phyloP scores from a whole-genome alignment of 2,888 invertebrate species.

The Philereme vetulata region DNA sequence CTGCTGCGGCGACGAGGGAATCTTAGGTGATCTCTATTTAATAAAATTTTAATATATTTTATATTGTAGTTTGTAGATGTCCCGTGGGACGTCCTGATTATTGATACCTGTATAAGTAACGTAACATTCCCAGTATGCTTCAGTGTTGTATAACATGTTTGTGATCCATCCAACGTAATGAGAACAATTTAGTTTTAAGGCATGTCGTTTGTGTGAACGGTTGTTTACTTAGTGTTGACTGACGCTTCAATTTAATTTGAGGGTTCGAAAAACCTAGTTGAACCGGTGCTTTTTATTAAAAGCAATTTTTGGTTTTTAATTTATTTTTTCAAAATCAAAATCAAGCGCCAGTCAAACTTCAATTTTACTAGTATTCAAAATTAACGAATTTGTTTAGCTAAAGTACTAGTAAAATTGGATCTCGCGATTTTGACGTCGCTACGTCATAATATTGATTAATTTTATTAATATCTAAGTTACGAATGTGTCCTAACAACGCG shows the following conservation, averaged over 20 bases:
- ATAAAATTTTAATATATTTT: conserved; percentile 76
- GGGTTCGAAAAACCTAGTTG: conserved; percentile 21
- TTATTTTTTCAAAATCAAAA: conserved; percentile 26
- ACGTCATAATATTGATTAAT: conserved; percentile 72
- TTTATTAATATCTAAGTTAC: conserved; percentile 66
- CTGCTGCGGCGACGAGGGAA: conserved; percentile 68
- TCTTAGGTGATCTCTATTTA: conserved; percentile 77
- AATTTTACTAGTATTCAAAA: conserved; percentile 63
- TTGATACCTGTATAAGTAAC: conserved; percentile 82
- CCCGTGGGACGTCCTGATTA: conserved; percentile 59
- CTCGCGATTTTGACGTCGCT: conserved; percentile 60
- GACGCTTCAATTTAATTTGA: conserved; percentile 46
- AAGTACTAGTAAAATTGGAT: conserved; percentile 63
- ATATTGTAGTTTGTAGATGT: conserved; percentile 57
- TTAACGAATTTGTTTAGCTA: conserved; percentile 36
- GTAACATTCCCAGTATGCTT: conserved; percentile 82
- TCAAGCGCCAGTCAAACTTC: conserved; percentile 61
- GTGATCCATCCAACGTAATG: conserved; percentile 80
- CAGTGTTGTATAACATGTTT: conserved; percentile 77
- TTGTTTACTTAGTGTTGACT: conserved; percentile 55
- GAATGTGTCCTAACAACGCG: conserved; percentile 70
- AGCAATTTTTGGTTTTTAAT: conserved; percentile 11
- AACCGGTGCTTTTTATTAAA: conserved; percentile 19
- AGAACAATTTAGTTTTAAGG: conserved; percentile 68
- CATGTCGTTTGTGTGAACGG: conserved; percentile 75